Percentiles rank a stretch among this genome's conserved stretches.
Conservation (phyloP, 2,888 invertebrate species). For the Parthenolecanium corni region DNA sequence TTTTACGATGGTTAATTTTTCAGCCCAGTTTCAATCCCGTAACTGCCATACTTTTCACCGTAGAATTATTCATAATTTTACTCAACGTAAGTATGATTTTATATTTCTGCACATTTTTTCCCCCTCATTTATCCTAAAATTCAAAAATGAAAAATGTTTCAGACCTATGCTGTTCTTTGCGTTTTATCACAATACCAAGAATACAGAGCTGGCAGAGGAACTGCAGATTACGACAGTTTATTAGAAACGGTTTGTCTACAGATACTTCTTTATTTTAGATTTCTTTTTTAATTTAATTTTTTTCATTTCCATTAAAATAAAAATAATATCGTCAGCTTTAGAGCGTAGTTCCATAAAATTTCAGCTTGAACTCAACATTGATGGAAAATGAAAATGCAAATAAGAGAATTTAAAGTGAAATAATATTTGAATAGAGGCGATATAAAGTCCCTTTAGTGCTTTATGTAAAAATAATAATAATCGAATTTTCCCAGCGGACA, state of each 20-base stretch:
- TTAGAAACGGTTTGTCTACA: slow-evolving; percentile 6
- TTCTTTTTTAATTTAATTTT: too few relatives aligned
- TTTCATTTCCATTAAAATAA: too few relatives aligned
- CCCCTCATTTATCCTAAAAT: background rate
- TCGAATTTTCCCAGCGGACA: too few relatives aligned
- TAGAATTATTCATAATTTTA: slow-evolving; percentile 64
- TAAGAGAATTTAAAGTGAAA: too few relatives aligned
- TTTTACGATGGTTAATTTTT: slow-evolving; percentile 42
- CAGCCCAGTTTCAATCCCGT: slow-evolving; percentile 61
- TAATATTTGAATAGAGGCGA: too few relatives aligned
- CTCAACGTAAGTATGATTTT: slow-evolving; percentile 58
- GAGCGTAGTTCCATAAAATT: too few relatives aligned
- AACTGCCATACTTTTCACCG: slow-evolving; percentile 60
- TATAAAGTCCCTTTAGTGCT: too few relatives aligned
- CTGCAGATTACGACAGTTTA: slow-evolving; percentile 48
- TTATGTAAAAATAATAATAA: too few relatives aligned
- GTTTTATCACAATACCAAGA: slow-evolving; percentile 80
- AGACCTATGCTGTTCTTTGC: slow-evolving; percentile 72
- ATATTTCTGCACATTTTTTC: too few relatives aligned
- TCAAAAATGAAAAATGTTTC: slow-evolving; percentile 35
- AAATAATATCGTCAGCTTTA: too few relatives aligned
- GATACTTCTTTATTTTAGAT: background rate
- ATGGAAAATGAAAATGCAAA: too few relatives aligned
- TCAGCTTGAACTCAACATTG: too few relatives aligned
- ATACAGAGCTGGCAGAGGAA: slow-evolving; percentile 59